A percentile compares a stretch with the other conserved stretches of the same genome.
phyloP scores from a whole-genome alignment of 2,888 invertebrate genomes.

The Cremastinae sp. region DNA sequence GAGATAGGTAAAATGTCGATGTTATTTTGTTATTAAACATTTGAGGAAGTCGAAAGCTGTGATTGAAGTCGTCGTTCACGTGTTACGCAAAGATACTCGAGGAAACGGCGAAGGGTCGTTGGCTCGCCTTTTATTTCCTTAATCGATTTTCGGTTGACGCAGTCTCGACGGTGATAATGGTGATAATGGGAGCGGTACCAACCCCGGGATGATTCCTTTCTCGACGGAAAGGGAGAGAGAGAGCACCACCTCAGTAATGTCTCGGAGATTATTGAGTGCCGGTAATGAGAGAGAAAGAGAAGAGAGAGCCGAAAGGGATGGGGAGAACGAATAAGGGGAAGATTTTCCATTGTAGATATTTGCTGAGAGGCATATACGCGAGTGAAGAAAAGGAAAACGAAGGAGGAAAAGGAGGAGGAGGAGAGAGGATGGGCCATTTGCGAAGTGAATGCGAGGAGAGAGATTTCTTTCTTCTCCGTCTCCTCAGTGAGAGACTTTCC shows the following conservation, averaged over 20 bases:
- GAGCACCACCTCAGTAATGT: not conserved
- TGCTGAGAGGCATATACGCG: constrained; percentile 20
- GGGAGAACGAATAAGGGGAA: not conserved
- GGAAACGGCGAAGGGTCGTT: too few relatives aligned
- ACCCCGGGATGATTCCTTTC: not conserved
- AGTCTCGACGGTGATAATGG: constrained; percentile 6
- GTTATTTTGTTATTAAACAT: too few relatives aligned
- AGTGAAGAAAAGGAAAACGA: constrained; percentile 33
- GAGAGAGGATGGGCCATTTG: constrained; percentile 70
- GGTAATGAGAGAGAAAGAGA: not conserved
- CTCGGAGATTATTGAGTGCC: constrained; percentile 4
- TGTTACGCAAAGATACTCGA: too few relatives aligned
- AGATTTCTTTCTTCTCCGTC: constrained; percentile 57
- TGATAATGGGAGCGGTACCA: not conserved
- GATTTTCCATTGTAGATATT: constrained; percentile 13
- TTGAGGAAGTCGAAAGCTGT: too few relatives aligned
- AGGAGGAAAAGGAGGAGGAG: constrained; percentile 17
- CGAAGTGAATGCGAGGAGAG: constrained; percentile 73
- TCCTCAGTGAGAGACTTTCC: constrained; percentile 40
- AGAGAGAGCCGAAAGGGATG: not conserved
- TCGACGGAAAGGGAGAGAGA: not conserved
- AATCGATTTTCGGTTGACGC: too few relatives aligned
- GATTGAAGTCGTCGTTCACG: too few relatives aligned
- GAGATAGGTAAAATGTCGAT: too few relatives aligned
- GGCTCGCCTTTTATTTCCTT: too few relatives aligned